Evolutionary conservation across 2,888 invertebrate species (phyloP).

Genomic region (Drosophila affinis): DNA sequence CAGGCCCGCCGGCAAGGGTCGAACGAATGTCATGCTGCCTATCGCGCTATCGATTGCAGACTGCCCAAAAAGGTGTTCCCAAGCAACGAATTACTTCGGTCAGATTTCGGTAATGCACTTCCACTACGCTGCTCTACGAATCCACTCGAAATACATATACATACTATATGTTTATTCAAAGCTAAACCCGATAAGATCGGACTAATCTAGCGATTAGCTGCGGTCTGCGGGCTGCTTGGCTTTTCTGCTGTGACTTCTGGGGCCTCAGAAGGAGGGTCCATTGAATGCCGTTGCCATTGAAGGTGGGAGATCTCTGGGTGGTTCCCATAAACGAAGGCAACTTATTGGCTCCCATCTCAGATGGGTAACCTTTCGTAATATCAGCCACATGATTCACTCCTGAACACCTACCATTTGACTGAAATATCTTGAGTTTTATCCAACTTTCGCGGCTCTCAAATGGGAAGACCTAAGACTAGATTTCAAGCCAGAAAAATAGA

Average conservation of each 20-base stretch:
- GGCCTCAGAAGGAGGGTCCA: neutral
- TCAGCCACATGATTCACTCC: neutral
- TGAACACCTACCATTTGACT: neutral
- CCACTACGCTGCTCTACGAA: neutral
- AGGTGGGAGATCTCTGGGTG: neutral
- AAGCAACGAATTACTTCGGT: neutral
- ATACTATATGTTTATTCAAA: constrained; percentile 23
- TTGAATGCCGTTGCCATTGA: neutral
- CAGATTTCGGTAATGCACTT: constrained; percentile 21
- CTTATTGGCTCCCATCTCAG: neutral
- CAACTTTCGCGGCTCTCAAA: neutral
- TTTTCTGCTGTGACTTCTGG: neutral
- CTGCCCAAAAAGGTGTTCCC: constrained; percentile 20
- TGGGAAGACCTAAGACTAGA: neutral
- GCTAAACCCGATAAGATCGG: constrained; percentile 28
- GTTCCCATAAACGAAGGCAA: neutral
- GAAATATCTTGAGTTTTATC: neutral
- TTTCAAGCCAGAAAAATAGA: neutral
- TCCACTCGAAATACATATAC: constrained; percentile 3
- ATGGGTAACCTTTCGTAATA: too few species aligned
- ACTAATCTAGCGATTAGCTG: constrained; percentile 33
- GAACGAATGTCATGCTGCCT: constrained; percentile 47
- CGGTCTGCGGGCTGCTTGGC: neutral
- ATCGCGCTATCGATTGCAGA: constrained; percentile 24
- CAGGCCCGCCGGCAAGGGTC: constrained; percentile 71